Evolutionary conservation across 1,140 invertebrate species (phyloP).

Genomic region (Adelges cooleyi): DNA sequence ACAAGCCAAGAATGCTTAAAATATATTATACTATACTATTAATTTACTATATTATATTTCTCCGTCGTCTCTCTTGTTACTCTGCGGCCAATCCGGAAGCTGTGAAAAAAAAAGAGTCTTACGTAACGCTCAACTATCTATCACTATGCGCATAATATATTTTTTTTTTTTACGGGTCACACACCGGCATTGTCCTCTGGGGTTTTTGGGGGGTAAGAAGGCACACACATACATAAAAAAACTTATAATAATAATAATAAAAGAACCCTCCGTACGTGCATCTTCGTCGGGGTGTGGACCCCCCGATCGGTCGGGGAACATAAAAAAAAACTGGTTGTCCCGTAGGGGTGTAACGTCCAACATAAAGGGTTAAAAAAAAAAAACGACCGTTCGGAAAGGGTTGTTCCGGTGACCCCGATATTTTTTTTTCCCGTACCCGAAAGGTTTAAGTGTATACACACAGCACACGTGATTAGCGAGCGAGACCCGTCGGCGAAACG

Average conservation of each 20-base stretch:
- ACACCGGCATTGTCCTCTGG: no score
- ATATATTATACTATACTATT: no score
- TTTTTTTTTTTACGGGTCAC: not conserved
- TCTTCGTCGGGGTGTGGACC: not conserved
- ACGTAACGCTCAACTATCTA: not conserved
- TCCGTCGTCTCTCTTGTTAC: no score
- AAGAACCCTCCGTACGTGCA: not conserved
- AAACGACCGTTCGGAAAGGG: not conserved
- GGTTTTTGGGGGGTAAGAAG: not conserved
- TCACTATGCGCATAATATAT: not conserved
- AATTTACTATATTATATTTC: no score
- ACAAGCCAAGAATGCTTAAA: no score
- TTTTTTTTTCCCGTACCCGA: not conserved
- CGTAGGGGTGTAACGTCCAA: not conserved
- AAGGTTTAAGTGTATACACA: not conserved
- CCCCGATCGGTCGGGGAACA: no score
- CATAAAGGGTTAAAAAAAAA: conserved; percentile 20
- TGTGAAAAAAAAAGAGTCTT: not conserved
- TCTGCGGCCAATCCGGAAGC: not conserved
- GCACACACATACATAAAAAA: not conserved
- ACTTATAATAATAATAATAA: not conserved
- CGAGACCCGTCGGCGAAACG: conserved; percentile 15
- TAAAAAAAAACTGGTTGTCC: no score
- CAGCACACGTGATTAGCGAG: conserved; percentile 7
- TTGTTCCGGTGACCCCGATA: conserved; percentile 9